Percentiles rank a stretch among this genome's conserved stretches.
Conservation (phyloP, 2,888 invertebrate genomes). For the Melanostoma scalare region DNA sequence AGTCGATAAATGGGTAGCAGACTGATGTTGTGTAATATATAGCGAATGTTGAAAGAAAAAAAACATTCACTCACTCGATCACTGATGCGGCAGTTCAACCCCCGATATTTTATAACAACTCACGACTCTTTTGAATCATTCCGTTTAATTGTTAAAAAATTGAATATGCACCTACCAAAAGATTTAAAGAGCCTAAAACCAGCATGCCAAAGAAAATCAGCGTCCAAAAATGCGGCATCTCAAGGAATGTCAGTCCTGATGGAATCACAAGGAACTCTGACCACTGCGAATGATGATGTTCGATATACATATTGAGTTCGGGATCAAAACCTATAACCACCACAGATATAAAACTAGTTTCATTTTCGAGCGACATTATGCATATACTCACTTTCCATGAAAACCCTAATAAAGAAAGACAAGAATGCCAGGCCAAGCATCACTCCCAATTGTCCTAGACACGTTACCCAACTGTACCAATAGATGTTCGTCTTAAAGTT, state of each 20-base stretch:
- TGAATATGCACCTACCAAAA: conserved; percentile 93
- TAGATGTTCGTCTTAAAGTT: conserved; percentile 88
- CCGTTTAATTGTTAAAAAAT: no score
- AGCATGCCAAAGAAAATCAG: conserved; percentile 90
- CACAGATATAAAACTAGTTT: neutral
- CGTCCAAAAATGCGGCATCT: conserved; percentile 88
- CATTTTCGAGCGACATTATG: no score
- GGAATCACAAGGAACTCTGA: conserved; percentile 76
- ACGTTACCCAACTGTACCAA: conserved; percentile 77
- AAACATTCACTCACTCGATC: no score
- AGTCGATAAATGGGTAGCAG: no score
- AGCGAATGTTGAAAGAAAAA: no score
- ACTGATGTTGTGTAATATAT: no score
- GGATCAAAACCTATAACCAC: no score
- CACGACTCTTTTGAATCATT: no score
- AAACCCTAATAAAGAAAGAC: conserved; percentile 87
- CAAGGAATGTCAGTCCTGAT: conserved; percentile 75
- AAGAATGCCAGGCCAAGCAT: conserved; percentile 83
- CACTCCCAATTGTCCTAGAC: conserved; percentile 76
- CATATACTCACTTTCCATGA: conserved; percentile 81
- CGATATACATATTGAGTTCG: no score
- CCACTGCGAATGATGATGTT: no score
- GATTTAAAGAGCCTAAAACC: conserved; percentile 87
- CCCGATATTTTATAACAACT: neutral
- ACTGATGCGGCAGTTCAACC: no score